These are phyloP conservation scores for Cariama cristata DNA, from an alignment of 2,113 vertebrate genomes.

Conservation along the genomic window DNA sequence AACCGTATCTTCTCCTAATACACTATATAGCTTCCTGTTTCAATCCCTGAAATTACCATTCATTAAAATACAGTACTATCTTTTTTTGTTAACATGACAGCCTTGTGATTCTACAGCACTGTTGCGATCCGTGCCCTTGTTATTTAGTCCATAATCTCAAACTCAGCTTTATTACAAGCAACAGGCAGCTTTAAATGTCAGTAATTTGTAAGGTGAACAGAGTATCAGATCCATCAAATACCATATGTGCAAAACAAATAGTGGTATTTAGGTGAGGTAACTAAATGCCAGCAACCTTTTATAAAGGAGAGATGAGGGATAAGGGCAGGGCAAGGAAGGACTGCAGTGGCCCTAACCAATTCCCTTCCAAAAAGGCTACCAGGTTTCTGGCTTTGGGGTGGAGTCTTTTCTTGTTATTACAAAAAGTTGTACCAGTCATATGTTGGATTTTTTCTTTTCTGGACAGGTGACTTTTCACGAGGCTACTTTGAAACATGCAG, in stretches of 20 bases:
- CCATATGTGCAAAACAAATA: fast-evolving
- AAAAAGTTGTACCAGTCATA: fast-evolving
- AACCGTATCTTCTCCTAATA: neutral
- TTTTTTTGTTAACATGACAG: neutral
- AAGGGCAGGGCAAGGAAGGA: neutral
- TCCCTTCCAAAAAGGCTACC: neutral
- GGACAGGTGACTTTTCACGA: neutral
- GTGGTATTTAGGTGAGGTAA: neutral
- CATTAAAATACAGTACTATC: neutral
- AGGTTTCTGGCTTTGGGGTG: neutral
- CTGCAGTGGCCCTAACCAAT: neutral
- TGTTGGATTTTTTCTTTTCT: neutral
- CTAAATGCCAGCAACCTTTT: neutral
- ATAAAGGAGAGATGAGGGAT: neutral
- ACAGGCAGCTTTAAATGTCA: neutral
- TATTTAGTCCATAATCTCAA: neutral
- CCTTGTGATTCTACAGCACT: neutral
- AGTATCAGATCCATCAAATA: neutral
- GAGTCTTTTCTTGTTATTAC: neutral
- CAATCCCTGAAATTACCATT: neutral
- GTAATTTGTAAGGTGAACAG: neutral
- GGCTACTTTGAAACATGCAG: neutral
- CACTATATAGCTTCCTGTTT: neutral
- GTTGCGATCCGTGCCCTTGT: neutral
- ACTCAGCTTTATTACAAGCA: neutral